phyloP scores from a whole-genome alignment of 2,797 vertebrate genomes.

The Emydoidea blandingii region DNA sequence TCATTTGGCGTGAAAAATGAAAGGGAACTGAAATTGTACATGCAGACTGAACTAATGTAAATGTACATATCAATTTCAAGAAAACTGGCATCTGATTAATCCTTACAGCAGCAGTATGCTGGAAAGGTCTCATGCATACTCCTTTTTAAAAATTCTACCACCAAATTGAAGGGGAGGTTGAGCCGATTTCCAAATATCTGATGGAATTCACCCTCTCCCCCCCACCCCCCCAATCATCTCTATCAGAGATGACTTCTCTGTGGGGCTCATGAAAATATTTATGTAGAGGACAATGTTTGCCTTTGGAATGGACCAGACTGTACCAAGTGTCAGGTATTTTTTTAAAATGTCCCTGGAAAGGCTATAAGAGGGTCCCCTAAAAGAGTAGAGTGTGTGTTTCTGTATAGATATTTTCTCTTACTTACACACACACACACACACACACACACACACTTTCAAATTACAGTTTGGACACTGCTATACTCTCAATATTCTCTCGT shows the following conservation, averaged over 20 bases:
- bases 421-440: too few species aligned
- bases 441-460: neutral
- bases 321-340: neutral
- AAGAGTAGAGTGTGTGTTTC: neutral
- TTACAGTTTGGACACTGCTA: neutral
- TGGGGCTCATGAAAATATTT: neutral
- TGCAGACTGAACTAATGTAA: conserved; percentile 21
- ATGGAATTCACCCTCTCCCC: neutral
- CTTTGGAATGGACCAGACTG: neutral
- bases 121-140: neutral
- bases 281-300: neutral
- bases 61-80: conserved; percentile 38
- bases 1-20: conserved; percentile 64
- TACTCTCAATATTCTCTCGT: neutral
- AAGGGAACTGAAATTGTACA: conserved; percentile 26
- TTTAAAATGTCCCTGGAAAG: neutral
- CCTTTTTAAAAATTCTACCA: neutral
- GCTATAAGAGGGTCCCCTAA: neutral
- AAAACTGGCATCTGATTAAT: conserved; percentile 32
- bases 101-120: neutral
- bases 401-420: neutral
- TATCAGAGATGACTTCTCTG: neutral
- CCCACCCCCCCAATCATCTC: neutral
- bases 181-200: neutral
- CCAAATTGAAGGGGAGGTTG: neutral